These are phyloP conservation scores for Aptenodytes patagonicus DNA, from an alignment of 2,113 vertebrate genomes.

Conservation along the genomic window DNA sequence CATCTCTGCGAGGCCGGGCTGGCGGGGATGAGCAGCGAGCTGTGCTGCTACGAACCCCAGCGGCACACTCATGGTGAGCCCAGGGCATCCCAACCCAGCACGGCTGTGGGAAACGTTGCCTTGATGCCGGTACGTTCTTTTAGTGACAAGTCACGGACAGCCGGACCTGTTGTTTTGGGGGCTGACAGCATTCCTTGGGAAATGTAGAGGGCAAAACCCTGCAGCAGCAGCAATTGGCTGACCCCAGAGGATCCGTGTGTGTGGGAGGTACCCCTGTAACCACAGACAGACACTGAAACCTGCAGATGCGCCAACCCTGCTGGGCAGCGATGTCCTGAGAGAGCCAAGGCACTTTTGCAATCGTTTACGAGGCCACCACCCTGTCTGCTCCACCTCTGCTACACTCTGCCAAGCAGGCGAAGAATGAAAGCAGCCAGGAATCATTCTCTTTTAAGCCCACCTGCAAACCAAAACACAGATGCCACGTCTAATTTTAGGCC, in stretches of 20 bases:
- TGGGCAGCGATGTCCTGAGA: neutral
- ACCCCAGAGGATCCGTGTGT: rapidly evolving
- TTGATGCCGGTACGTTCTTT: rapidly evolving
- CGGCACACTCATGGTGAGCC: rapidly evolving
- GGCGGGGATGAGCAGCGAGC: too few relatives aligned
- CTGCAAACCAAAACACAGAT: constrained; percentile 30
- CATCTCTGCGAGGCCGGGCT: rapidly evolving
- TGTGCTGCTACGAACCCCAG: too few relatives aligned
- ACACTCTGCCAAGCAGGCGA: neutral
- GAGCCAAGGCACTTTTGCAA: rapidly evolving
- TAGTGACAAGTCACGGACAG: neutral
- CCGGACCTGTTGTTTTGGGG: rapidly evolving
- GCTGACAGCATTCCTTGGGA: neutral
- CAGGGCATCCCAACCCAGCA: neutral
- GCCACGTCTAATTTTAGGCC: constrained; percentile 55
- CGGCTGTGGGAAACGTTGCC: rapidly evolving
- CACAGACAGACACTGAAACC: neutral
- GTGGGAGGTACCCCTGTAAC: rapidly evolving
- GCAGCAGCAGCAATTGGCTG: rapidly evolving
- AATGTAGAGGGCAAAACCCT: neutral
- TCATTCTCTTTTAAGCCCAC: neutral
- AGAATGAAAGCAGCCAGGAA: neutral
- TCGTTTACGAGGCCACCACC: too few relatives aligned
- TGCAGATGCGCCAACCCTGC: rapidly evolving
- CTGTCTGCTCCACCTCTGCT: neutral